Evolutionary conservation across 2,888 invertebrate genomes (phyloP).

Genomic region (Leptinotarsa haldemani): DNA sequence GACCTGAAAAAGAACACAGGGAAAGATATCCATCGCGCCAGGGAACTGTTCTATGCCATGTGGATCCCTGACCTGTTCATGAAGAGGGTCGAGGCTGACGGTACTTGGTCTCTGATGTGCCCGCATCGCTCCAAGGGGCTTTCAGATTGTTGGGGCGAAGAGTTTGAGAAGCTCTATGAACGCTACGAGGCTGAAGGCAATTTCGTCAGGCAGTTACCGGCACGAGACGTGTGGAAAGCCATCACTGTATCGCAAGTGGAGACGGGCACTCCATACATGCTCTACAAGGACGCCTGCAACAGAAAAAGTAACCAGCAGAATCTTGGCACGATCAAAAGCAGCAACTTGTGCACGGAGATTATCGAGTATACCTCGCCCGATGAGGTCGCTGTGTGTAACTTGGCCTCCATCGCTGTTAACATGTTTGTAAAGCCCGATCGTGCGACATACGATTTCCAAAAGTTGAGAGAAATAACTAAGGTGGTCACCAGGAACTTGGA

Average conservation of each 20-base stretch:
- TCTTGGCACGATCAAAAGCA: conserved; percentile 90
- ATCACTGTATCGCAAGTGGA: conserved; percentile 96
- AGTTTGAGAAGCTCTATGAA: conserved; percentile 89
- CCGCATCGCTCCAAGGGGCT: conserved; percentile 93
- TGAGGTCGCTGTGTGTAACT: conserved; percentile 97
- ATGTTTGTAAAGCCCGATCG: conserved; percentile 85
- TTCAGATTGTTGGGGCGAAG: conserved; percentile 92
- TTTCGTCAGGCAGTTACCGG: conserved; percentile 73
- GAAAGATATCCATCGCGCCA: conserved; percentile 71
- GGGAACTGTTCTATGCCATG: conserved; percentile 95
- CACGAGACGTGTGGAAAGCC: conserved; percentile 92
- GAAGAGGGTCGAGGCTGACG: conserved; percentile 88
- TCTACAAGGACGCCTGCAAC: conserved; percentile 96
- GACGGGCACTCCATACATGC: conserved; percentile 99
- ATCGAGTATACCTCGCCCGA: conserved; percentile 92
- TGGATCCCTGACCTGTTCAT: conserved; percentile 99
- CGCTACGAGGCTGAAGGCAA: conserved; percentile 85
- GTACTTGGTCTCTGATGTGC: conserved; percentile 96
- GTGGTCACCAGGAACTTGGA: conserved; percentile 91
- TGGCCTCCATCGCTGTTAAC: conserved; percentile 96
- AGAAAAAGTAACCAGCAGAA: conserved; percentile 98
- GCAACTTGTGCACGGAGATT: conserved; percentile 96
- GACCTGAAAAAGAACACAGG: too few relatives aligned
- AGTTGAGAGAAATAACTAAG: conserved; percentile 89
- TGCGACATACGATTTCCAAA: conserved; percentile 86